These are phyloP conservation scores for Lonchura striata DNA, from an alignment of 2,113 vertebrate genomes.

Conservation along the genomic window DNA sequence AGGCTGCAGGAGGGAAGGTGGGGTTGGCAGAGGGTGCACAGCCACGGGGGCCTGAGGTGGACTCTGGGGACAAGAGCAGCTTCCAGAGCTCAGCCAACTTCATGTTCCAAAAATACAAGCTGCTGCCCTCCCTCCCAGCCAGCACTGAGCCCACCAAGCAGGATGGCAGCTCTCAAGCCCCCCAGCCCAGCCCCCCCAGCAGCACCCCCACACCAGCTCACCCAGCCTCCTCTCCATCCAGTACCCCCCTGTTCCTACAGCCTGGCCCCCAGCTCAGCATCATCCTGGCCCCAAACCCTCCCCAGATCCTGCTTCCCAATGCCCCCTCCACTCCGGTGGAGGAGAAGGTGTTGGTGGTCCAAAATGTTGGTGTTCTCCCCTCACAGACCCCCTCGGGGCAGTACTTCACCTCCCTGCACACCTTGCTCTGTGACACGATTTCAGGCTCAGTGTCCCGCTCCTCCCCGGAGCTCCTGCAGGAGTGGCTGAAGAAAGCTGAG, in stretches of 20 bases:
- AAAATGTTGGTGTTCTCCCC: not conserved
- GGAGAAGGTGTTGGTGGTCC: not conserved
- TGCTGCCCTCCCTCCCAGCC: not conserved
- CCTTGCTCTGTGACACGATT: conserved; percentile 78
- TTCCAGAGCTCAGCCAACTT: conserved; percentile 75
- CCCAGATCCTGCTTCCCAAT: not conserved
- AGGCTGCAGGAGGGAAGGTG: not conserved
- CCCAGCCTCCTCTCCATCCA: not conserved
- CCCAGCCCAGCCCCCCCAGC: not conserved
- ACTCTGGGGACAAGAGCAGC: not conserved
- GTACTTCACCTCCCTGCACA: conserved; percentile 82
- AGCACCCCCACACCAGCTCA: accelerated
- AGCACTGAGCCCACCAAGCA: accelerated
- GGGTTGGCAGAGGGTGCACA: accelerated
- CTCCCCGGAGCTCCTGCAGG: conserved; percentile 64
- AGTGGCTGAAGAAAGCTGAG: conserved; percentile 65
- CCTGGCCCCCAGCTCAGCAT: not conserved
- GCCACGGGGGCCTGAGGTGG: not conserved
- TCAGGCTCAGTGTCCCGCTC: conserved; percentile 73
- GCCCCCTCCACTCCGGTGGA: not conserved
- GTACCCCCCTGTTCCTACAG: accelerated
- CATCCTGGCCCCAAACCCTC: not conserved
- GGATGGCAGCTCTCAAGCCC: accelerated
- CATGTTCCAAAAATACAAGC: conserved; percentile 69
- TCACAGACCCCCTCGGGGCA: conserved; percentile 26